phyloP scores from a whole-genome alignment of 2,797 vertebrate genomes.

The Simalia tracyae region DNA sequence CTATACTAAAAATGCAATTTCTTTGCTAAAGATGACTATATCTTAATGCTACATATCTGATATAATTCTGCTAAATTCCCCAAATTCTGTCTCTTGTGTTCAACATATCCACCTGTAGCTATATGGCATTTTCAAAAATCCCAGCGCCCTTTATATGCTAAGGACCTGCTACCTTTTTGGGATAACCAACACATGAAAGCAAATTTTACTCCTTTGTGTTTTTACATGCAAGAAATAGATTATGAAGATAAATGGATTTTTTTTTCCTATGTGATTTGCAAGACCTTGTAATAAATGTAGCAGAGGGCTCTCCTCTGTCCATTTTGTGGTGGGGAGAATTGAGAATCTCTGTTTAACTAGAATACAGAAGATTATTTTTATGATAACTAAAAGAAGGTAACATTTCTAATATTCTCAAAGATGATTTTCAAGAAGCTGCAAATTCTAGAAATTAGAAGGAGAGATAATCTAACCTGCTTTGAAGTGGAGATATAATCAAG shows the following conservation, averaged over 20 bases:
- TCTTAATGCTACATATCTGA: neutral
- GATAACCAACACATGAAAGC: neutral
- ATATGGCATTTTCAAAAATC: neutral
- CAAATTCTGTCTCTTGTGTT: slow-evolving; percentile 10
- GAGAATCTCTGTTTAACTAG: neutral
- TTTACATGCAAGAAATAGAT: neutral
- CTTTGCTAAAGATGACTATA: neutral
- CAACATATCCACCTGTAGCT: neutral
- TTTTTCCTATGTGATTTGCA: neutral
- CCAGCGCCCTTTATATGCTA: neutral
- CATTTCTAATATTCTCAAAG: neutral
- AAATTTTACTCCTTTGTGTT: neutral
- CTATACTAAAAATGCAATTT: neutral
- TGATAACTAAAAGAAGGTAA: neutral
- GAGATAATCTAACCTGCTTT: slow-evolving; percentile 87
- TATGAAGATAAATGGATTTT: neutral
- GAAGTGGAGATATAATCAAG: slow-evolving; percentile 99
- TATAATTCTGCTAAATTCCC: neutral
- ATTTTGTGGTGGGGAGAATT: neutral
- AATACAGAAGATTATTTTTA: neutral
- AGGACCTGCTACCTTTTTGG: neutral
- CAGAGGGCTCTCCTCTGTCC: neutral
- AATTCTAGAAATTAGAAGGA: slow-evolving; percentile 40
- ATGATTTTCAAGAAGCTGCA: neutral
- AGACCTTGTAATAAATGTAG: neutral